Conservation (phyloP, 2,888 invertebrate species). For the Drosophila mulleri region DNA sequence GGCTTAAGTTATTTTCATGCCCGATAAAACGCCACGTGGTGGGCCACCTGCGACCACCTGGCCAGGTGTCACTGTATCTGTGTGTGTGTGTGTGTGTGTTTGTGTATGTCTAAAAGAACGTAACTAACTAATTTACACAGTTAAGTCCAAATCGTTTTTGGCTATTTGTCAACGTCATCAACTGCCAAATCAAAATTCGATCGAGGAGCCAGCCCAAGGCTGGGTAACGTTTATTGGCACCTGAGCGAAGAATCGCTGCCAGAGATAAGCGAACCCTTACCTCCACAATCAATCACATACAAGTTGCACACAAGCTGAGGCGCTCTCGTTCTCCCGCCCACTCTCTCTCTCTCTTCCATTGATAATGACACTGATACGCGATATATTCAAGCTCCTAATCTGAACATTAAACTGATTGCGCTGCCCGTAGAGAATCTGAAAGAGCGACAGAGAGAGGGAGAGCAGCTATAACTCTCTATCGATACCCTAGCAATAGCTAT, state of each 20-base stretch:
- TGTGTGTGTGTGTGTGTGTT: not conserved
- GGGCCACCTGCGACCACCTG: conserved; percentile 10
- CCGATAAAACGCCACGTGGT: conserved; percentile 75
- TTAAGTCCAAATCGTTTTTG: conserved; percentile 1
- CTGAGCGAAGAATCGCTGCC: conserved; percentile 6
- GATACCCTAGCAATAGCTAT: conserved; percentile 2
- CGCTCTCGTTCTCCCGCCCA: not conserved
- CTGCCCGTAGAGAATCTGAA: conserved; percentile 11
- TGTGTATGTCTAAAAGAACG: conserved; percentile 2
- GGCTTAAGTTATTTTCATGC: conserved; percentile 85
- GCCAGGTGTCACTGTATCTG: not conserved
- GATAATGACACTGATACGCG: conserved; percentile 63
- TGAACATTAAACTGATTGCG: conserved; percentile 46
- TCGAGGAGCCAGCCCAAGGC: conserved; percentile 6
- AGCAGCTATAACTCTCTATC: not conserved
- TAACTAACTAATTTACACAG: conserved; percentile 20
- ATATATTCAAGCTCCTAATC: conserved; percentile 50
- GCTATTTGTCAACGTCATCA: conserved; percentile 62
- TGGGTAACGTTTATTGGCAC: not conserved
- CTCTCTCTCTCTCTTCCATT: conserved; percentile 12
- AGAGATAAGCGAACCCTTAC: conserved; percentile 32
- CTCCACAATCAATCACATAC: conserved; percentile 40
- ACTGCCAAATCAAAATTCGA: conserved; percentile 12
- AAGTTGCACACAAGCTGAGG: conserved; percentile 50
- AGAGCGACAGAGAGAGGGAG: not conserved